phyloP scores from a whole-genome alignment of 2,113 vertebrate genomes.

The Hucho hucho region DNA sequence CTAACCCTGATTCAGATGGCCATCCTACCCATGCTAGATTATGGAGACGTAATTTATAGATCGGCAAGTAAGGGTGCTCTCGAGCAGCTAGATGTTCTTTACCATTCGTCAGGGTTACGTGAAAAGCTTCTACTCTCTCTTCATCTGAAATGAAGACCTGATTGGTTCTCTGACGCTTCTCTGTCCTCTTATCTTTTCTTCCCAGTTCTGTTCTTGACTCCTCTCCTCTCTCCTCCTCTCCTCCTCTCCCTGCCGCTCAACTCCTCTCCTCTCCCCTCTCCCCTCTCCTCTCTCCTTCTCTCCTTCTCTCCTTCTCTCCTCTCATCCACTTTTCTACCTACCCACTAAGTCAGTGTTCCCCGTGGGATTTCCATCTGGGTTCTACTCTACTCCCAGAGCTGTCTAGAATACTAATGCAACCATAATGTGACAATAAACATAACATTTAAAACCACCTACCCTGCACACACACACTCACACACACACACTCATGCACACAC shows the following conservation, averaged over 20 bases:
- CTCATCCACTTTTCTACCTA: background rate
- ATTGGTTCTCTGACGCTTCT: too few relatives aligned
- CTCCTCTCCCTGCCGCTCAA: background rate
- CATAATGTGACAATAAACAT: constrained; percentile 19
- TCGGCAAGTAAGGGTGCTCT: too few relatives aligned
- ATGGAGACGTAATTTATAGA: too few relatives aligned
- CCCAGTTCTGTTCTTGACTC: too few relatives aligned
- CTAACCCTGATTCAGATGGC: too few relatives aligned
- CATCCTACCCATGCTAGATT: too few relatives aligned
- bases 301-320: background rate
- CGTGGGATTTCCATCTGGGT: background rate
- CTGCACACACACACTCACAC: too few relatives aligned
- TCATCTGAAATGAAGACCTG: too few relatives aligned
- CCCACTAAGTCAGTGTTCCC: background rate
- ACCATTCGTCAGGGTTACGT: too few relatives aligned
- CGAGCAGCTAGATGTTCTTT: too few relatives aligned
- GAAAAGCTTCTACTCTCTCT: too few relatives aligned
- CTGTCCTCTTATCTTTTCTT: too few relatives aligned
- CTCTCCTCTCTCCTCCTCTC: constrained; percentile 21
- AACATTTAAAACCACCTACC: constrained; percentile 12
- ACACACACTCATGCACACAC: background rate
- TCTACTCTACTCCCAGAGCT: background rate
- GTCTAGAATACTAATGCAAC: constrained; percentile 30
- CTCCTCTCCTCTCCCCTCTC: constrained; percentile 7
- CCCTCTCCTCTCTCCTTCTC: background rate